Evolutionary conservation across 2,113 vertebrate genomes (phyloP).

Genomic region (Apistogramma diplotaenia): DNA sequence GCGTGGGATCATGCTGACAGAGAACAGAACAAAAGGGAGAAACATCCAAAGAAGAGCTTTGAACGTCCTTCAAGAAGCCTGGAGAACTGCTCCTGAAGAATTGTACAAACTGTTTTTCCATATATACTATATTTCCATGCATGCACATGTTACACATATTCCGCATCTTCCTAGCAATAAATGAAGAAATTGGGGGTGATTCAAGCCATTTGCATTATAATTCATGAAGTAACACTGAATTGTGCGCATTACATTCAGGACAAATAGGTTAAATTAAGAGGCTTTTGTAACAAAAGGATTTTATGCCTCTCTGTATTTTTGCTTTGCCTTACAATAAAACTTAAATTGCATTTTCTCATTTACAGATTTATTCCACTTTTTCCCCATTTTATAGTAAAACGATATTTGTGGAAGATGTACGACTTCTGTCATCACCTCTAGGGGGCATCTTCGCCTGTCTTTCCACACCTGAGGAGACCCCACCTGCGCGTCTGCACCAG

Average conservation of each 20-base stretch:
- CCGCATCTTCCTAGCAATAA: too few relatives aligned
- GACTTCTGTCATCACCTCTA: conserved; percentile 12
- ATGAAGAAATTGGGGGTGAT: background rate
- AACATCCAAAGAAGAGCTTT: too few relatives aligned
- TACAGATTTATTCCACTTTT: background rate
- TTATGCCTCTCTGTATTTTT: background rate
- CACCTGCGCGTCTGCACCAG: conserved; percentile 31
- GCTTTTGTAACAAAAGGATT: background rate
- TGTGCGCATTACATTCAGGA: background rate
- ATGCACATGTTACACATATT: too few relatives aligned
- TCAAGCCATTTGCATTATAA: background rate
- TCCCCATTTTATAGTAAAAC: background rate
- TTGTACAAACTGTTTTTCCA: too few relatives aligned
- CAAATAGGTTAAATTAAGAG: background rate
- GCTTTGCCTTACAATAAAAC: background rate
- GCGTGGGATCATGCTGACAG: too few relatives aligned
- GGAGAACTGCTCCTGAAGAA: too few relatives aligned
- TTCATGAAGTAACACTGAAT: background rate
- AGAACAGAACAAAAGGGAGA: too few relatives aligned
- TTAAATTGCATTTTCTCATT: background rate
- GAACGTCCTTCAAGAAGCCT: too few relatives aligned
- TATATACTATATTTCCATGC: too few relatives aligned
- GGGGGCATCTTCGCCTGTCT: conserved; percentile 10
- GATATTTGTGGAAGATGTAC: too few relatives aligned
- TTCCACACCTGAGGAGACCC: conserved; percentile 22